These are phyloP conservation scores for Tragelaphus strepsiceros DNA, from an alignment of 2,113 vertebrate genomes.

Conservation along the genomic window DNA sequence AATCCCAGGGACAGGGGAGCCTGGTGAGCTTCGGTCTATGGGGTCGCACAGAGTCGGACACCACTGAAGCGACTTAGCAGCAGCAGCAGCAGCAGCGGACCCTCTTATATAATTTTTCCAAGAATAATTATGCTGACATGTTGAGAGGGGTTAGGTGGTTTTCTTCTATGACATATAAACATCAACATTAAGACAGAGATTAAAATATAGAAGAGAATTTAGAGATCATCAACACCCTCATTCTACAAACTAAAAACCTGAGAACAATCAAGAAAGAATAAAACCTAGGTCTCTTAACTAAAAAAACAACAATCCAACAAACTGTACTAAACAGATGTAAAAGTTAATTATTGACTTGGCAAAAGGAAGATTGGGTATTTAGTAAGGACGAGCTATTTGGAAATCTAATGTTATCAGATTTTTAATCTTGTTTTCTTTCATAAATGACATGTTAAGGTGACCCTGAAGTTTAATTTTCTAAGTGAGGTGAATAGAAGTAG, in stretches of 20 bases:
- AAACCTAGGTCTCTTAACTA: background rate
- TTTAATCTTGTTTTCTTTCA: background rate
- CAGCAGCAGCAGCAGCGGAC: too few relatives aligned
- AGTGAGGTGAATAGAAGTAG: background rate
- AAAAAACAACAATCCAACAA: background rate
- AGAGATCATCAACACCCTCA: background rate
- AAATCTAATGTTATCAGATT: background rate
- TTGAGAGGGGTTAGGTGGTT: background rate
- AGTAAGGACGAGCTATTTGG: background rate
- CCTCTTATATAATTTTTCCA: background rate
- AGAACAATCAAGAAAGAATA: background rate
- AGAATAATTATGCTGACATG: background rate
- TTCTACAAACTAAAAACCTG: background rate
- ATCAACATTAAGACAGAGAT: background rate
- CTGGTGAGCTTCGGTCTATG: too few relatives aligned
- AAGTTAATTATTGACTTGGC: background rate
- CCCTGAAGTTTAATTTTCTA: background rate
- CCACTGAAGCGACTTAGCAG: too few relatives aligned
- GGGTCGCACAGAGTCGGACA: too few relatives aligned
- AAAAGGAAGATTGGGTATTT: background rate
- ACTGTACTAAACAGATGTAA: background rate
- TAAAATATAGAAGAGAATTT: background rate
- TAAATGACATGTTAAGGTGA: constrained; percentile 7
- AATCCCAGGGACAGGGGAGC: too few relatives aligned
- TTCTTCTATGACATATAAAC: background rate